Percentiles rank a stretch among this genome's conserved stretches.
These are phyloP conservation scores for Gymnogyps californianus DNA, from an alignment of 2,113 vertebrate species.

Conservation along the genomic window DNA sequence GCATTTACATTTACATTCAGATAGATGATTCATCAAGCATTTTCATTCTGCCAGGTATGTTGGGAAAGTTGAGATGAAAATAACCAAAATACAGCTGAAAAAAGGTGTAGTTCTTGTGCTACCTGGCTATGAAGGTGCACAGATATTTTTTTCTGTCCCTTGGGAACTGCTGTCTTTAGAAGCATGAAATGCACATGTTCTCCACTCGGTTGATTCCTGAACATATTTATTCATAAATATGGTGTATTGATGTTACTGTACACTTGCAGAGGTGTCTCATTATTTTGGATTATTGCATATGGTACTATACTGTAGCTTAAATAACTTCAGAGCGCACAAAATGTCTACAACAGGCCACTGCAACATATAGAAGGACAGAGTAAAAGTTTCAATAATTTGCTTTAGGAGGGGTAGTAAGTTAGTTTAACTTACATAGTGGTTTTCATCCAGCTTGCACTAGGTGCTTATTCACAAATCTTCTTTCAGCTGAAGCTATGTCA, in stretches of 20 bases:
- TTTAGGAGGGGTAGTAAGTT: not conserved
- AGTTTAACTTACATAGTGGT: not conserved
- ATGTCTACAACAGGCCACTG: not conserved
- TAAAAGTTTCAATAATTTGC: not conserved
- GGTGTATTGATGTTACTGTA: not conserved
- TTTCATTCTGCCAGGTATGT: not conserved
- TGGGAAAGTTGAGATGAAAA: not conserved
- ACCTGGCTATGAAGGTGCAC: not conserved
- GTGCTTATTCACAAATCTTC: not conserved
- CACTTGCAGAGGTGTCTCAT: not conserved
- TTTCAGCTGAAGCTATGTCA: not conserved
- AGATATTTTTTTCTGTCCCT: not conserved
- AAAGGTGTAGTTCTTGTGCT: not conserved
- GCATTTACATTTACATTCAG: not conserved
- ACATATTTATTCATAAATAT: not conserved
- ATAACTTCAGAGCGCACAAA: not conserved
- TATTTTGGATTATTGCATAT: not conserved
- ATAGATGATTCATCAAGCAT: not conserved
- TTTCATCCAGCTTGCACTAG: not conserved
- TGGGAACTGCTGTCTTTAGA: not conserved
- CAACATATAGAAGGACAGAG: not conserved
- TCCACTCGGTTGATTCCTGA: not conserved
- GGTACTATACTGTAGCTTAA: not conserved
- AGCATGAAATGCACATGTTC: not conserved
- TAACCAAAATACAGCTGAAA: not conserved